Percentiles rank a stretch among this genome's conserved stretches.
phyloP scores from a whole-genome alignment of 2,797 vertebrate species.

The Garrulus glandarius region DNA sequence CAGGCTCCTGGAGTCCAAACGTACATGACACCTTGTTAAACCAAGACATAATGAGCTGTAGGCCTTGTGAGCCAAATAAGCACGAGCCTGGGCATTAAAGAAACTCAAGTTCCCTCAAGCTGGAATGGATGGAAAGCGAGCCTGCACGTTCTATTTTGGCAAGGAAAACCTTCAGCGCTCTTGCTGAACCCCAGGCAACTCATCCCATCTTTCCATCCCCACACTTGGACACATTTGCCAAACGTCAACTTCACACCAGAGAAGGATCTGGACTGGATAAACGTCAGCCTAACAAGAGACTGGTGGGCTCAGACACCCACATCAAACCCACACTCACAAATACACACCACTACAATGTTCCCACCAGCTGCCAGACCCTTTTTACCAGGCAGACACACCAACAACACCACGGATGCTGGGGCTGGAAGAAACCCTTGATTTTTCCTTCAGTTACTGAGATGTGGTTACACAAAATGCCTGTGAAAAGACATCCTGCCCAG shows the following conservation, averaged over 20 bases:
- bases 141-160: rapidly evolving
- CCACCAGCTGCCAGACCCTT: background rate
- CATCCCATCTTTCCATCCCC: background rate
- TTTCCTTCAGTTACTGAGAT: background rate
- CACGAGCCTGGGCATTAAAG: background rate
- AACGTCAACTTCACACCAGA: rapidly evolving
- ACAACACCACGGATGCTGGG: background rate
- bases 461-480: background rate
- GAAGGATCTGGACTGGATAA: background rate
- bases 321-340: background rate
- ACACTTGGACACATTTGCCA: rapidly evolving
- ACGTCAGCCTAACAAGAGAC: background rate
- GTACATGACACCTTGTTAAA: background rate
- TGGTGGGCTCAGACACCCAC: background rate
- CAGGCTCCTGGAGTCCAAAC: background rate
- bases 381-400: background rate
- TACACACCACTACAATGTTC: background rate
- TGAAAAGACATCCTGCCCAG: background rate
- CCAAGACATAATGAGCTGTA: background rate
- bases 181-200: background rate
- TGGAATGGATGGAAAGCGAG: background rate
- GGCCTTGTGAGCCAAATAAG: background rate
- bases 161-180: background rate
- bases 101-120: background rate
- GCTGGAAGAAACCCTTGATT: background rate